These are phyloP conservation scores for Macrotus californicus DNA, from an alignment of 2,113 vertebrate species.

Conservation along the genomic window DNA sequence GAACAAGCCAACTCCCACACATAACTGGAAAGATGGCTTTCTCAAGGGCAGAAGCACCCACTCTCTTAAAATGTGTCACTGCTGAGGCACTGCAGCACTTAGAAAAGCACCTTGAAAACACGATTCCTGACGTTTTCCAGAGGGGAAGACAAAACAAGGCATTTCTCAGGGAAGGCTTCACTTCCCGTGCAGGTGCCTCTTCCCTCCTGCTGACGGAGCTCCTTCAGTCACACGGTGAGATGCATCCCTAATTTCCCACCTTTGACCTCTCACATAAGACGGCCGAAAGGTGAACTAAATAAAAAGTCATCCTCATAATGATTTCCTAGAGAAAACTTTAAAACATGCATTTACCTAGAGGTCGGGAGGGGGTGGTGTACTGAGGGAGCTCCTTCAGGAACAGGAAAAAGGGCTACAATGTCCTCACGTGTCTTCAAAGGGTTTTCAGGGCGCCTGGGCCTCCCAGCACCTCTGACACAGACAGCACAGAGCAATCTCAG, in stretches of 20 bases:
- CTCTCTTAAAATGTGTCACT: not conserved
- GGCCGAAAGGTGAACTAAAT: slow-evolving; percentile 10
- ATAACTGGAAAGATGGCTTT: not conserved
- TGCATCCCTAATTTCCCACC: slow-evolving; percentile 36
- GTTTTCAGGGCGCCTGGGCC: slow-evolving; percentile 74
- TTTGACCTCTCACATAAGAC: slow-evolving; percentile 63
- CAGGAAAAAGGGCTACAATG: slow-evolving; percentile 75
- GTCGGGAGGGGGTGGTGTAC: slow-evolving; percentile 76
- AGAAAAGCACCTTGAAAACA: not conserved
- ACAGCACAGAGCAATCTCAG: slow-evolving; percentile 75
- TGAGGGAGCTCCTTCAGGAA: slow-evolving; percentile 76
- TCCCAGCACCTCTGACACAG: slow-evolving; percentile 76
- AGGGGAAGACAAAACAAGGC: not conserved
- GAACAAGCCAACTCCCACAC: not conserved
- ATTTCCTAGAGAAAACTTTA: slow-evolving; percentile 72
- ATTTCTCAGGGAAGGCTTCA: not conserved
- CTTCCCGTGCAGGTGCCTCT: not conserved
- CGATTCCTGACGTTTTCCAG: not conserved
- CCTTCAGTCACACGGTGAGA: slow-evolving; percentile 55
- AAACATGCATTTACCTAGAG: slow-evolving; percentile 78
- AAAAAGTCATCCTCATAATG: slow-evolving; percentile 59
- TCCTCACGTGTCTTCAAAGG: slow-evolving; percentile 73
- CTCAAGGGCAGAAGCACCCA: not conserved
- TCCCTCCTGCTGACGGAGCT: slow-evolving; percentile 74
- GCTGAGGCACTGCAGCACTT: not conserved